Evolutionary conservation across 1,140 invertebrate species (phyloP).

Genomic region (Apis dorsata): DNA sequence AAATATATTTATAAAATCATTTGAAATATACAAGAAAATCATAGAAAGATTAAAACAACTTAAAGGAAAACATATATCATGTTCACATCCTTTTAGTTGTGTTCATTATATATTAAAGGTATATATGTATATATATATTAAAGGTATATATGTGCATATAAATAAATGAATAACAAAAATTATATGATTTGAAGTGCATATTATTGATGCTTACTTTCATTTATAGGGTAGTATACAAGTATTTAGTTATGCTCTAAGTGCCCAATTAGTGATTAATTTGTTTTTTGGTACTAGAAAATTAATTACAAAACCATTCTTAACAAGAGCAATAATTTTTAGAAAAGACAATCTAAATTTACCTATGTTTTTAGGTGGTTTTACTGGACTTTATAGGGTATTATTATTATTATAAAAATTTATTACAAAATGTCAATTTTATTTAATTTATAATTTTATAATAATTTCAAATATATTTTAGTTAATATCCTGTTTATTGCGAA

Average conservation of each 20-base stretch:
- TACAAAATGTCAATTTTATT: slow-evolving; percentile 27
- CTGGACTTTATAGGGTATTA: slow-evolving; percentile 83
- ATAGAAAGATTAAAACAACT: slow-evolving; percentile 78
- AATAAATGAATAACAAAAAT: slow-evolving; percentile 41
- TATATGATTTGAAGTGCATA: slow-evolving; percentile 7
- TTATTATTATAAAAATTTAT: slow-evolving; percentile 23
- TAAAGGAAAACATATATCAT: slow-evolving; percentile 80
- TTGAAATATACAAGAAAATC: slow-evolving; percentile 78
- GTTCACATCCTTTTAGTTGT: slow-evolving; percentile 84
- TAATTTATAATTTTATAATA: slow-evolving; percentile 23
- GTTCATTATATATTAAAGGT: slow-evolving; percentile 81
- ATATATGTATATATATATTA: slow-evolving; percentile 74
- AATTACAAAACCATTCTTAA: slow-evolving; percentile 78
- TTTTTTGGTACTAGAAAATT: slow-evolving; percentile 80
- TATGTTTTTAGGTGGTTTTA: slow-evolving; percentile 84
- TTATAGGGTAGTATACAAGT: slow-evolving; percentile 82
- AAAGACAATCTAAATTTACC: slow-evolving; percentile 82
- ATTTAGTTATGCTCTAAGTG: slow-evolving; percentile 82
- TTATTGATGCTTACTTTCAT: slow-evolving; percentile 50
- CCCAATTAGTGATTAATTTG: slow-evolving; percentile 82
- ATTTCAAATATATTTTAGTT: slow-evolving; percentile 77
- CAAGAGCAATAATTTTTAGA: slow-evolving; percentile 80
- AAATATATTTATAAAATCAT: slow-evolving; percentile 75
- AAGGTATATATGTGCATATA: slow-evolving; percentile 72
- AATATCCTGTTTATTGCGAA: slow-evolving; percentile 82